A percentile compares a stretch with the other conserved stretches of the same genome.
These are phyloP conservation scores for Megalops atlanticus DNA, from an alignment of 2,113 vertebrate species.

Conservation along the genomic window DNA sequence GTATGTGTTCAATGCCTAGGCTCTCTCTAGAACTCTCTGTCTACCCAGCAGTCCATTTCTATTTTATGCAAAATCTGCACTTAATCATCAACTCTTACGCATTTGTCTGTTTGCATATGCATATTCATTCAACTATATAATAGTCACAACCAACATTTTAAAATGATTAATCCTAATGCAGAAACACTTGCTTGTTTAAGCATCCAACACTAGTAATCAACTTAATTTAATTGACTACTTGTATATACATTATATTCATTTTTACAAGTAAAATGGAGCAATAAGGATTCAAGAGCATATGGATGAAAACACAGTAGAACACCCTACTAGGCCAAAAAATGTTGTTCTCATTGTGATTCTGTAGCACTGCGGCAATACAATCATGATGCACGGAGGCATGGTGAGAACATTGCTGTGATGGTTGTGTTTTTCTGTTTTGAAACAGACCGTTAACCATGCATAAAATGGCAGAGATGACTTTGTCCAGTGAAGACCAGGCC, in stretches of 20 bases:
- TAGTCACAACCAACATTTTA: conserved; percentile 23
- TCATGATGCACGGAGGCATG: not conserved
- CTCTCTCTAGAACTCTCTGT: not conserved
- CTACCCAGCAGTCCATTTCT: not conserved
- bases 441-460: too few relatives aligned
- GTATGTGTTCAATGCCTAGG: not conserved
- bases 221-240: not conserved
- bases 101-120: conserved; percentile 19
- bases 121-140: conserved; percentile 29
- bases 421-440: too few relatives aligned
- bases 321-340: too few relatives aligned
- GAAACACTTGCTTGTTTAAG: conserved; percentile 26
- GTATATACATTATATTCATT: not conserved
- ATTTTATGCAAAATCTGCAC: conserved; percentile 10
- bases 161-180: conserved; percentile 25
- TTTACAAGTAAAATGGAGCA: not conserved
- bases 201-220: conserved; percentile 7
- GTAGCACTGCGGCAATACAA: not conserved
- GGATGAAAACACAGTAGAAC: not conserved
- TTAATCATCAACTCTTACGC: conserved; percentile 21
- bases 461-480: not conserved
- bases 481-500: not conserved
- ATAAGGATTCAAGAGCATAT: not conserved
- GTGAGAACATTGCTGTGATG: too few relatives aligned
- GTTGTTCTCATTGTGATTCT: not conserved